Conservation (phyloP, 2,888 invertebrate genomes). For the Oscheius sp. region DNA sequence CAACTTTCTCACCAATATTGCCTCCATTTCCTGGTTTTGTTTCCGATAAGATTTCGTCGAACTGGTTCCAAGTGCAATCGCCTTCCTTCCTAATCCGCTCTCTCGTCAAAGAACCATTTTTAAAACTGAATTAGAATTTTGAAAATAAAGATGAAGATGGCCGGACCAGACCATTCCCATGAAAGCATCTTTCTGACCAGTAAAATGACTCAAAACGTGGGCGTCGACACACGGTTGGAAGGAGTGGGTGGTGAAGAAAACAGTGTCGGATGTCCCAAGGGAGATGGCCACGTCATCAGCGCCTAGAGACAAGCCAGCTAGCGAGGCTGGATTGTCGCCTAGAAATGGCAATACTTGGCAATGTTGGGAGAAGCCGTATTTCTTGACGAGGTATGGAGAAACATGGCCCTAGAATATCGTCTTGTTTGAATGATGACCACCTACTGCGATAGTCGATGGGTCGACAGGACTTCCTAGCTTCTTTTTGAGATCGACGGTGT, state of each 20-base stretch:
- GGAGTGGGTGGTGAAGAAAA: slow-evolving; percentile 77
- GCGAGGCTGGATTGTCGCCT: slow-evolving; percentile 87
- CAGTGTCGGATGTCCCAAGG: slow-evolving; percentile 90
- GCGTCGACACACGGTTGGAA: slow-evolving; percentile 73
- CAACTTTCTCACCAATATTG: slow-evolving; percentile 78
- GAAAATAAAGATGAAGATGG: not conserved
- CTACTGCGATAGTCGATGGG: slow-evolving; percentile 23
- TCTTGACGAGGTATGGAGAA: slow-evolving; percentile 84
- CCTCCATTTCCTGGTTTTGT: slow-evolving; percentile 93
- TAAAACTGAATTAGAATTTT: slow-evolving; percentile 78
- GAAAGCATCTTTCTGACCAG: slow-evolving; percentile 79
- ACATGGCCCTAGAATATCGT: slow-evolving; percentile 81
- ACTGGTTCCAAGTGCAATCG: slow-evolving; percentile 86
- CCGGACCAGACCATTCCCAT: slow-evolving; percentile 89
- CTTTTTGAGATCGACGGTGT: slow-evolving; percentile 3
- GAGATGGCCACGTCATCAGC: slow-evolving; percentile 83
- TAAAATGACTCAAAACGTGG: slow-evolving; percentile 87
- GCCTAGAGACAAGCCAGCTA: slow-evolving; percentile 83
- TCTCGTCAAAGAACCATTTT: slow-evolving; percentile 91
- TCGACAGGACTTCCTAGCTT: slow-evolving; percentile 24
- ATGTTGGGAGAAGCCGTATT: slow-evolving; percentile 85
- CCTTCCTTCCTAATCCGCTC: slow-evolving; percentile 84
- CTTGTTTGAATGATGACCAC: not conserved
- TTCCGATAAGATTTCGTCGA: slow-evolving; percentile 84
- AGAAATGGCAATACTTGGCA: slow-evolving; percentile 90